Percentiles rank a stretch among this genome's conserved stretches.
Conservation (phyloP, 92 coral and sea anemone species). For the Desmophyllum pertusum region DNA sequence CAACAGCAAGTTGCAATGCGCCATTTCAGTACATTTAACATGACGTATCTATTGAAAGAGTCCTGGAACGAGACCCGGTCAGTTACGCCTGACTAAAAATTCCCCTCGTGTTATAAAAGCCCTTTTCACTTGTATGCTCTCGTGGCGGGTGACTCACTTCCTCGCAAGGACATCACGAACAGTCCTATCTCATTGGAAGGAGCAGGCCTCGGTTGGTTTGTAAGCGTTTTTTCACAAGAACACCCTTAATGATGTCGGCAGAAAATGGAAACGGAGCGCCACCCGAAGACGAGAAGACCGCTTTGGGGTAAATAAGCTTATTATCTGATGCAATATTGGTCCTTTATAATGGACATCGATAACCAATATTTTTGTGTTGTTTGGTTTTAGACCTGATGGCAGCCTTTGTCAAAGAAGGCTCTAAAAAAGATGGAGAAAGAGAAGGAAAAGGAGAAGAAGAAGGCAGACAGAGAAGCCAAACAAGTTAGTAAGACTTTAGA, state of each 20-base stretch:
- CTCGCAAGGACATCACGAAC: neutral
- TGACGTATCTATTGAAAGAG: neutral
- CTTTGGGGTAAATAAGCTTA: slow-evolving; percentile 20
- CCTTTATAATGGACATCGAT: neutral
- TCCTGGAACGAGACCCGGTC: slow-evolving; percentile 37
- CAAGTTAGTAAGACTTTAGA: slow-evolving; percentile 56
- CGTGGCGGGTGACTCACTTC: slow-evolving; percentile 30
- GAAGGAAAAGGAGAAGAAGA: slow-evolving; percentile 94
- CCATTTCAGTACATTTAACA: neutral
- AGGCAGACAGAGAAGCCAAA: slow-evolving; percentile 90
- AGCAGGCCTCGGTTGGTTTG: slow-evolving; percentile 1
- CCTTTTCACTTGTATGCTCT: slow-evolving; percentile 30
- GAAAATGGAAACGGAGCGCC: slow-evolving; percentile 34
- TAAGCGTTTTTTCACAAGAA: slow-evolving; percentile 20
- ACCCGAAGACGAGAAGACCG: slow-evolving; percentile 29
- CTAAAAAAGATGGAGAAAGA: slow-evolving; percentile 94
- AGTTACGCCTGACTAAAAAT: slow-evolving; percentile 33
- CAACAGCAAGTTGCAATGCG: neutral
- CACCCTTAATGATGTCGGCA: slow-evolving; percentile 19
- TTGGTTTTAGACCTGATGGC: slow-evolving; percentile 83
- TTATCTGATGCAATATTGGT: neutral
- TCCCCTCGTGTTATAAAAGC: neutral
- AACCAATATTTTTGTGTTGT: neutral
- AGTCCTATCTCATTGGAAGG: neutral
- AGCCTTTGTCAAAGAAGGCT: slow-evolving; percentile 95